phyloP scores from a whole-genome alignment of 2,888 invertebrate species.

The Oligia fasciuncula region DNA sequence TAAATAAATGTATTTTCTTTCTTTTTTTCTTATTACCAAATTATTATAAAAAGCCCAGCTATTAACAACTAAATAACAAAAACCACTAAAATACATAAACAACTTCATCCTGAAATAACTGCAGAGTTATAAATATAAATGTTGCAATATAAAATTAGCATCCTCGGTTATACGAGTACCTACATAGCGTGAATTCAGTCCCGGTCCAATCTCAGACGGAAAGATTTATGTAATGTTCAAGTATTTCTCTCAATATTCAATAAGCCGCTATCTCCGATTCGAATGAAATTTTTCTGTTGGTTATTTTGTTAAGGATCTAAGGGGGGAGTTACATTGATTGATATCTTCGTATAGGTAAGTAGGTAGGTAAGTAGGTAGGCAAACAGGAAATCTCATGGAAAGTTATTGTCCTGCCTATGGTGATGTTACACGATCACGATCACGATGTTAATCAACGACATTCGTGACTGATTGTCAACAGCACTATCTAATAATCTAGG shows the following conservation, averaged over 20 bases:
- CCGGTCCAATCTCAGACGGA: constrained; percentile 33
- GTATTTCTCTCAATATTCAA: constrained; percentile 46
- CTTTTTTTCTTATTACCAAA: no score
- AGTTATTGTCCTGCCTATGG: neutral
- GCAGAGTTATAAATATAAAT: neutral
- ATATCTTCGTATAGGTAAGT: neutral
- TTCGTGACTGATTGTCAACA: neutral
- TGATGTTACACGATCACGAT: neutral
- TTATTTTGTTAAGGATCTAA: neutral
- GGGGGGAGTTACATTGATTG: neutral
- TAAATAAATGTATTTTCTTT: no score
- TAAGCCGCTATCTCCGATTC: constrained; percentile 16
- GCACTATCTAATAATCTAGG: neutral
- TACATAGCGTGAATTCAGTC: neutral
- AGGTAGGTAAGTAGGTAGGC: no score
- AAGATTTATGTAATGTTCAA: constrained; percentile 41
- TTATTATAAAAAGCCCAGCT: no score
- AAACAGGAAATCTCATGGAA: neutral
- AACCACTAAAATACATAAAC: neutral
- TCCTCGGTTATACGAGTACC: neutral
- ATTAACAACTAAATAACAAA: neutral
- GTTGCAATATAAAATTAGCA: constrained; percentile 44
- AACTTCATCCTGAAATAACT: constrained; percentile 19
- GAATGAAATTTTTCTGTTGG: constrained; percentile 26
- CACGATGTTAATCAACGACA: neutral